A percentile compares a stretch with the other conserved stretches of the same genome.
Evolutionary conservation across 2,113 vertebrate species (phyloP).

Genomic region (Centrocercus urophasianus): DNA sequence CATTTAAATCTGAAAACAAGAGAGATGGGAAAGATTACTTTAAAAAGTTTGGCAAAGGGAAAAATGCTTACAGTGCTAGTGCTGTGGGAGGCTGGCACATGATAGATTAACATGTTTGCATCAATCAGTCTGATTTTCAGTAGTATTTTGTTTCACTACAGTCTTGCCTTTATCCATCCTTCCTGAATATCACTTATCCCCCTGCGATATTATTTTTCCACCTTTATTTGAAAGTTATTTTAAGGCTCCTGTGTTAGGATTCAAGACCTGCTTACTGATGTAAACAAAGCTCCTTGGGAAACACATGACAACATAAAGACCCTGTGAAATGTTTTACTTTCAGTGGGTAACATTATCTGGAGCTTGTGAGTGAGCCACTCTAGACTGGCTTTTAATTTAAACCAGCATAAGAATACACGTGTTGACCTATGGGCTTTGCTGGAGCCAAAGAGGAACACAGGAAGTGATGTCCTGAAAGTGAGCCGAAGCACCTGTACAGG

Average conservation of each 20-base stretch:
- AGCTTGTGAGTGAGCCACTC: background rate
- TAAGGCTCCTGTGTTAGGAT: background rate
- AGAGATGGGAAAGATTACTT: background rate
- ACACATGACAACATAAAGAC: background rate
- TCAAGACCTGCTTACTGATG: background rate
- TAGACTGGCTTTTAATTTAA: conserved; percentile 70
- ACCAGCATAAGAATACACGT: conserved; percentile 63
- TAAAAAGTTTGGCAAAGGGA: background rate
- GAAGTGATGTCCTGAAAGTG: conserved; percentile 81
- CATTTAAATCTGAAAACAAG: background rate
- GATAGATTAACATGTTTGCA: background rate
- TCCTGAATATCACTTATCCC: background rate
- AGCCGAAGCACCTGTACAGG: conserved; percentile 89
- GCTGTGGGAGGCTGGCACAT: background rate
- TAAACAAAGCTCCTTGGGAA: conserved; percentile 39
- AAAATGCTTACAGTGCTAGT: background rate
- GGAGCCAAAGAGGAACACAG: conserved; percentile 74
- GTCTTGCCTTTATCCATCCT: background rate
- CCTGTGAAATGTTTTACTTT: conserved; percentile 42
- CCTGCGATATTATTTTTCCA: background rate
- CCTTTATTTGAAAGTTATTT: background rate
- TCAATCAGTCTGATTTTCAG: background rate
- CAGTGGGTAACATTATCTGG: background rate
- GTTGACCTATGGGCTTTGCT: conserved; percentile 73
- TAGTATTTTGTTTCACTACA: background rate